Evolutionary conservation across 92 coral and sea anemone species (phyloP).

Genomic region (Epizoanthus stellaris): DNA sequence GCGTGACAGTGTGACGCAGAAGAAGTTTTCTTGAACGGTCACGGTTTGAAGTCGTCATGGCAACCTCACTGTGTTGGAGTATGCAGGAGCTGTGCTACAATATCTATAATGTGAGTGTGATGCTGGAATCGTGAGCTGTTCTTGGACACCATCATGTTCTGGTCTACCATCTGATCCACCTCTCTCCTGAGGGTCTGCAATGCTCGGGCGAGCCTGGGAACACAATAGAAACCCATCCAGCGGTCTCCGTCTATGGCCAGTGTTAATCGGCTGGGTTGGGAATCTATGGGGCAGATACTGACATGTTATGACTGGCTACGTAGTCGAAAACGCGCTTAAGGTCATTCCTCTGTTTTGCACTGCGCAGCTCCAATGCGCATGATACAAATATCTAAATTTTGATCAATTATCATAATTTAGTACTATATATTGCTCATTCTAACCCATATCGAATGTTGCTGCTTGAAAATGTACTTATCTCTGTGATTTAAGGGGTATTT

Average conservation of each 20-base stretch:
- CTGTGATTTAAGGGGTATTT: too few relatives aligned
- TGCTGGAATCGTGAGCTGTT: conserved; percentile 58
- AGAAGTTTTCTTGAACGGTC: too few relatives aligned
- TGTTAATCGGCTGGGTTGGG: conserved; percentile 41
- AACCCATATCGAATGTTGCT: too few relatives aligned
- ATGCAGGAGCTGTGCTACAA: conserved; percentile 54
- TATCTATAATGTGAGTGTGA: conserved; percentile 71
- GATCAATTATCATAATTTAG: too few relatives aligned
- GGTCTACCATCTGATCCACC: conserved; percentile 75
- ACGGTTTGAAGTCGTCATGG: neutral
- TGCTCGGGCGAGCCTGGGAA: conserved; percentile 78
- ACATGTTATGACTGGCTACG: too few relatives aligned
- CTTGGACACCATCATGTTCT: conserved; percentile 51
- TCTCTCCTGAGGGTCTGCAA: conserved; percentile 75
- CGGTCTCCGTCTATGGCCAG: conserved; percentile 84
- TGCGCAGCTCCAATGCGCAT: too few relatives aligned
- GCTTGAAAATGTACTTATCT: too few relatives aligned
- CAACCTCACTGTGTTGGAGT: conserved; percentile 22
- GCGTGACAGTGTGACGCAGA: too few relatives aligned
- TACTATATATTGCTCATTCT: too few relatives aligned
- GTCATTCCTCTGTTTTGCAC: too few relatives aligned
- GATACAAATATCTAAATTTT: too few relatives aligned
- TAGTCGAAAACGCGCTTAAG: too few relatives aligned
- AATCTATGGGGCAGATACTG: neutral
- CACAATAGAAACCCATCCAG: conserved; percentile 82